Evolutionary conservation across 2,113 vertebrate genomes (phyloP), one percentile per base, ranked within the genome.

Genomic region (Megatriorchis doriae): DNA sequence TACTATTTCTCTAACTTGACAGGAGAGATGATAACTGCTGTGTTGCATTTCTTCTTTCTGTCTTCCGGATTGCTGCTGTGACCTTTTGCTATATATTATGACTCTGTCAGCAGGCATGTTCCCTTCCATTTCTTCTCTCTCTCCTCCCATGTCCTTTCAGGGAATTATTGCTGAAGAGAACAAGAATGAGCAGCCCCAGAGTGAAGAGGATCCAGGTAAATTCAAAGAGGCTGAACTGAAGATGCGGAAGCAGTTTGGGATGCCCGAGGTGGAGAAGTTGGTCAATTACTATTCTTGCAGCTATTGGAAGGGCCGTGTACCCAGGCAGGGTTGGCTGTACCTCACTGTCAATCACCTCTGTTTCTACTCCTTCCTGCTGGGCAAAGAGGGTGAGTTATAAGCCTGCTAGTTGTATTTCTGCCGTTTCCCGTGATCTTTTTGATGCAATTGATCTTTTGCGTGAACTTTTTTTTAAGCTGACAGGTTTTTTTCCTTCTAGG

Each of bases 221-320:
- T 99, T 99, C 97, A 99, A 99, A 73, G 99, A 99, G 96, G 99
- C 99, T 0, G 99, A 99, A 90, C 97, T 99, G 92, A 99, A 99
- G 98, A 99, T 99, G 99, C 81, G 99, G 80, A 99, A 98, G 97
- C 98, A 99, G 96, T 99, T 99, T 27, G 99, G 99, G 70, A 99
- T 99, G 99, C 99, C 99, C 0, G 99, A 99, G 27, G 99, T 98
- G 67, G 99, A 99, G 97, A 99, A 99, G 96, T 98, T 99, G 96
- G 99, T 99, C 68, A 99, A 99, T 94, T 99, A 99, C 95, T 99
- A 99, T 86, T 99, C 99, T 63, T 99, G 99, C 97, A 99, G 99
- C 97, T 99, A 98, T 92, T 99, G 99, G 99, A 99, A 99, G 95
- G 99, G 99, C 7, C 97, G 99, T 1, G 99, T 99, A 22, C 99